phyloP scores from a whole-genome alignment of 2,797 vertebrate genomes.

The Sebastes kiyomatsui region DNA sequence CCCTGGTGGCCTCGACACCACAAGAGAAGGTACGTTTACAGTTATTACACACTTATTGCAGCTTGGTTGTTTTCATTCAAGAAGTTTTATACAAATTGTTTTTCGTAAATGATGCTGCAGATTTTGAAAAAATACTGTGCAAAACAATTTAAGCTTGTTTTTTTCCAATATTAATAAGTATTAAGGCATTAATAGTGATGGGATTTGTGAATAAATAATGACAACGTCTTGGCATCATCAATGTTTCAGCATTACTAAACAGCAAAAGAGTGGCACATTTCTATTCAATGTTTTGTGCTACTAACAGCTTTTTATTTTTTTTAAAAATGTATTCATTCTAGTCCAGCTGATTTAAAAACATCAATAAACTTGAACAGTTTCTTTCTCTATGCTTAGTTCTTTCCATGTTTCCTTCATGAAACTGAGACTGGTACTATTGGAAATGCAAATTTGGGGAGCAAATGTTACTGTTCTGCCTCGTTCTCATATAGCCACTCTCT shows the following conservation, averaged over 20 bases:
- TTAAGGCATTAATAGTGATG: background rate
- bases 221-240: background rate
- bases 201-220: background rate
- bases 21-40: constrained; percentile 89
- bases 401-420: background rate
- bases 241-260: background rate
- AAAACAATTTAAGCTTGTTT: background rate
- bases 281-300: background rate
- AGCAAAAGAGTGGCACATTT: background rate
- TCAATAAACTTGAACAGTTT: background rate
- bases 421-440: background rate
- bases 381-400: background rate
- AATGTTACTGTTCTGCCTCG: background rate
- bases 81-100: background rate
- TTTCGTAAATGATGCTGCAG: background rate
- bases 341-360: background rate
- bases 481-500: background rate
- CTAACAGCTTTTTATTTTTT: background rate
- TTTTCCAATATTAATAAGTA: background rate
- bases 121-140: background rate
- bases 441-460: too few relatives aligned
- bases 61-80: background rate
- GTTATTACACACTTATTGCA: background rate
- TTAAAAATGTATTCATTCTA: background rate
- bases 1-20: constrained; percentile 89